Evolutionary conservation across 2,113 vertebrate genomes (phyloP).

Genomic region (Tachycineta bicolor): DNA sequence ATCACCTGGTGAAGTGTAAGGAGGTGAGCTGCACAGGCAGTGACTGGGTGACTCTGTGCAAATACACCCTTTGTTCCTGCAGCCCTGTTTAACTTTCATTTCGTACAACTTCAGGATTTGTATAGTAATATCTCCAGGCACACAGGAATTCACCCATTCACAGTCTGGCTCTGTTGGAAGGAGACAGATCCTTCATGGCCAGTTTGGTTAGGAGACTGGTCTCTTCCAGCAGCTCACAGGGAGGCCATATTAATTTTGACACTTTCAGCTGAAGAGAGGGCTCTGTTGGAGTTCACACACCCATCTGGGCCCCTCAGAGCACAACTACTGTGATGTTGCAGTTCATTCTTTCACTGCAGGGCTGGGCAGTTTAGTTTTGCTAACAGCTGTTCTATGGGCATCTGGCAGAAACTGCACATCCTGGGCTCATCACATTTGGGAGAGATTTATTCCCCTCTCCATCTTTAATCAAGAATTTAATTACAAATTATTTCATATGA

Average conservation of each 20-base stretch:
- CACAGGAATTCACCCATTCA: neutral
- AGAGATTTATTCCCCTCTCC: neutral
- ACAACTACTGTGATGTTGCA: neutral
- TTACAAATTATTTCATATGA: neutral
- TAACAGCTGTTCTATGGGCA: neutral
- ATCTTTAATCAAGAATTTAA: neutral
- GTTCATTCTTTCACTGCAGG: neutral
- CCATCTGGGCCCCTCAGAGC: neutral
- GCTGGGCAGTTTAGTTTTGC: neutral
- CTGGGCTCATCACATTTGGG: neutral
- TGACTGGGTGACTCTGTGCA: neutral
- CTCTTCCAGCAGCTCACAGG: neutral
- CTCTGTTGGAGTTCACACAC: neutral
- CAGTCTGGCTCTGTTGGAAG: neutral
- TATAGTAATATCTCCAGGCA: neutral
- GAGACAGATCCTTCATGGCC: neutral
- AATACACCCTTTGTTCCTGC: accelerated
- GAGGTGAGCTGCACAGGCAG: constrained; percentile 74
- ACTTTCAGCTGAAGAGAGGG: neutral
- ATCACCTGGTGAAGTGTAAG: constrained; percentile 91
- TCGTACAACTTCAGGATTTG: neutral
- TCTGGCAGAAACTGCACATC: neutral
- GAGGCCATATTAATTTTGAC: neutral
- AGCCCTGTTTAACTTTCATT: neutral
- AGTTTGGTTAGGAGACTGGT: neutral